Percentiles rank a stretch among this genome's conserved stretches.
Evolutionary conservation across 2,797 vertebrate genomes (phyloP).

Genomic region (Lagocephalus sceleratus): DNA sequence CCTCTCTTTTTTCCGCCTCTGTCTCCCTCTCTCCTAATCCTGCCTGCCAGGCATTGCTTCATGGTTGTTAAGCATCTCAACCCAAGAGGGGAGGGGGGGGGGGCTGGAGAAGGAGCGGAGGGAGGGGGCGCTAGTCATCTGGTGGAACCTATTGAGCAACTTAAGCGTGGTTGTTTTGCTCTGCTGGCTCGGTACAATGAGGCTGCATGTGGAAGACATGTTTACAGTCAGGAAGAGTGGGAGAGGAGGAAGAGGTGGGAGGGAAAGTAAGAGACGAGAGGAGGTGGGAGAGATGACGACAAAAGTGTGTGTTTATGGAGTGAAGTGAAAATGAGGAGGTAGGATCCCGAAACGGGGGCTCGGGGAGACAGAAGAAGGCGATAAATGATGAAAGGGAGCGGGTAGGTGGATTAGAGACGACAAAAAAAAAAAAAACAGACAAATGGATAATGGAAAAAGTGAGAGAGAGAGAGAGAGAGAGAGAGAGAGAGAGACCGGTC

Average conservation of each 20-base stretch:
- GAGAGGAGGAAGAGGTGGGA: conserved; percentile 40
- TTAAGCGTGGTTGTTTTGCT: conserved; percentile 68
- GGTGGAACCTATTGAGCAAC: conserved; percentile 66
- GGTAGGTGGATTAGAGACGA: conserved; percentile 23
- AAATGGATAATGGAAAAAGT: conserved; percentile 22
- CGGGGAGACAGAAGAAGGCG: conserved; percentile 20
- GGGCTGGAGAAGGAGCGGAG: conserved; percentile 12
- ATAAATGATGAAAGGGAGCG: conserved; percentile 21
- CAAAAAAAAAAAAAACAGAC: conserved; percentile 16
- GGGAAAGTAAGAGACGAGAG: conserved; percentile 42
- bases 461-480: conserved; percentile 36
- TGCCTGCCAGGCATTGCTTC: conserved; percentile 72
- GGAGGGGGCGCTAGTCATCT: conserved; percentile 55
- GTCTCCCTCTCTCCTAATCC: conserved; percentile 57
- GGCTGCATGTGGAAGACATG: conserved; percentile 65
- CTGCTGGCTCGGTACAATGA: conserved; percentile 68
- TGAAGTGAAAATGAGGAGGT: conserved; percentile 37
- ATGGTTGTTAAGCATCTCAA: conserved; percentile 75
- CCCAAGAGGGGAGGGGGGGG: conserved; percentile 28
- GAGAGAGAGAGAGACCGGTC: conserved; percentile 39
- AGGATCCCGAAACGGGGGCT: conserved; percentile 18
- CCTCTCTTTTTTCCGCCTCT: conserved; percentile 40
- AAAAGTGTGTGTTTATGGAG: conserved; percentile 27
- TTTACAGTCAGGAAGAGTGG: conserved; percentile 52
- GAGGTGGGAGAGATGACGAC: conserved; percentile 45